A percentile compares a stretch with the other conserved stretches of the same genome.
These are phyloP conservation scores for Palaemon carinicauda DNA, from an alignment of 1,140 invertebrate genomes.

Conservation along the genomic window DNA sequence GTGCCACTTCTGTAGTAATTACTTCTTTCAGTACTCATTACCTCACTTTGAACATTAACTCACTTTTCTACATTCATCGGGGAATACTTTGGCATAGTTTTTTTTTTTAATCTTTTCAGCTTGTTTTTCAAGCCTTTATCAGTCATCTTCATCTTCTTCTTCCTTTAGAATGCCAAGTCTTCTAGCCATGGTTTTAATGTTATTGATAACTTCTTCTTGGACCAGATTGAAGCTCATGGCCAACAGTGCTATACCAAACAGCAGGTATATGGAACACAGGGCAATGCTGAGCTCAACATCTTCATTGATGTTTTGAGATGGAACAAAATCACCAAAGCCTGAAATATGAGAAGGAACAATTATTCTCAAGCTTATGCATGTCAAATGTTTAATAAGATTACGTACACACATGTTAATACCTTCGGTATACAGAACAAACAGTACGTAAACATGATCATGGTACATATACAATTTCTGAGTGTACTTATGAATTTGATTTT, in stretches of 20 bases:
- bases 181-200: slow-evolving; percentile 83
- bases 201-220: slow-evolving; percentile 88
- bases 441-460: no score
- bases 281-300: slow-evolving; percentile 75
- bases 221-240: slow-evolving; percentile 99
- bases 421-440: no score
- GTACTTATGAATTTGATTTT: no score
- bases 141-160: slow-evolving; percentile 69
- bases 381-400: no score
- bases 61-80: background rate
- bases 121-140: background rate
- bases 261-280: slow-evolving; percentile 88
- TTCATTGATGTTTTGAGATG: slow-evolving; percentile 78
- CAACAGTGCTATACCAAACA: slow-evolving; percentile 95
- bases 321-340: slow-evolving; percentile 92
- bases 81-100: background rate
- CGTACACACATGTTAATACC: no score
- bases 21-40: no score
- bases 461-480: no score
- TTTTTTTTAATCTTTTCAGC: background rate
- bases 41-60: no score
- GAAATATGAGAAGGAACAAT: background rate
- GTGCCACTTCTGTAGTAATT: no score
- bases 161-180: slow-evolving; percentile 85
- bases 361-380: no score